These are phyloP conservation scores for Chunga burmeisteri DNA, from an alignment of 2,113 vertebrate genomes.

Conservation along the genomic window DNA sequence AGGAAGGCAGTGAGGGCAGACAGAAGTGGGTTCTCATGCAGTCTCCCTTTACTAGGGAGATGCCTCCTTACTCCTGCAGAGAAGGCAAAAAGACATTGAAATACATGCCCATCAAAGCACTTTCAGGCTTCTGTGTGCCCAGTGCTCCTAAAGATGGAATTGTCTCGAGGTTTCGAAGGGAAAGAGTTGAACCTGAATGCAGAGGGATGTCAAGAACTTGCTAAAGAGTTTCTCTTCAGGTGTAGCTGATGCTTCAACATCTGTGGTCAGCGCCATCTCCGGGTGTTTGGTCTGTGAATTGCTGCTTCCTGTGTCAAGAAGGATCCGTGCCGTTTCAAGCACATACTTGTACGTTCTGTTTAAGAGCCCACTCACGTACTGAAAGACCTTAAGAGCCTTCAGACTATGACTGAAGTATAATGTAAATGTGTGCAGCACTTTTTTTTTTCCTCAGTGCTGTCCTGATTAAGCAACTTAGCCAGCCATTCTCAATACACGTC, in stretches of 20 bases:
- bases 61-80: not conserved
- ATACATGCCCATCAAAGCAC: not conserved
- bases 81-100: not conserved
- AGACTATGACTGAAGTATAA: not conserved
- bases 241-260: not conserved
- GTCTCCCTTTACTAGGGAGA: not conserved
- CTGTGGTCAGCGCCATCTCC: not conserved
- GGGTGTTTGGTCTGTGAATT: not conserved
- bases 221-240: not conserved
- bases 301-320: fast-evolving
- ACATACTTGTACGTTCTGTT: fast-evolving
- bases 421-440: fast-evolving
- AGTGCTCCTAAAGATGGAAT: not conserved
- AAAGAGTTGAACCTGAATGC: not conserved
- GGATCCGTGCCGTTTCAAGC: not conserved
- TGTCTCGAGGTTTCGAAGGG: not conserved
- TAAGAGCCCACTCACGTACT: not conserved
- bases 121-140: not conserved
- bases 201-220: not conserved
- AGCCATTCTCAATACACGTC: fast-evolving
- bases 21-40: not conserved
- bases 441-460: not conserved
- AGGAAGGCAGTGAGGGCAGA: not conserved
- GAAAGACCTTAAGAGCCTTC: not conserved
- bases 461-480: not conserved